Base-by-base conservation (phyloP, 2,888 invertebrate genomes). In the Agonopterix arenella region DNA sequence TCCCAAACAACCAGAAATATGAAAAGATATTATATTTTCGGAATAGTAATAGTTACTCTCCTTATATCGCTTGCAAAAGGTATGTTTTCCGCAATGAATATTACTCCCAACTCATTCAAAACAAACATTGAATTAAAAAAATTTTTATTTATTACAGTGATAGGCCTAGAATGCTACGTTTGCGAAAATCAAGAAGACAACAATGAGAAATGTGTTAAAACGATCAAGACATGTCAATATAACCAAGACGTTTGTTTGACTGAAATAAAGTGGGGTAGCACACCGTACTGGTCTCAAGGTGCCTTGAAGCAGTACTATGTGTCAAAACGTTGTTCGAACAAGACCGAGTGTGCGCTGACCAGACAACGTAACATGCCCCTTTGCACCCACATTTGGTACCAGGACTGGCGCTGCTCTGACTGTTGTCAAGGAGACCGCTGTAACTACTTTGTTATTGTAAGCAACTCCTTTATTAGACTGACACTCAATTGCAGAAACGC, bases 381-480 rank as follows among this genome's bases (percentile, higher is more conserved):
- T 52, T 98, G 97, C 68, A 95, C 96, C 1, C 93, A 96, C 67
- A 96, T 97, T 63, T 96, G 96, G 97, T 98, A 98, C 70, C 94
- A 97, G 71, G 98, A 98, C 82, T 98, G 98, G 98, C 93, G 94
- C 58, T 98, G 98, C 82, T 94, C 96, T 0, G 97, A 98, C 76
- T 98, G 98, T 80, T 98, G 98, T 73, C 95, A 95, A 70, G 98
- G 98, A 47, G 98, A 98, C 79, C 92, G 96, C 49, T 98, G 98
- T 82, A 98, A 98, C 80, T 98, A 96, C 76, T 98, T 93, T 78
- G 93, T 97, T 47, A 96, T 98, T 74, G 98, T 98, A 90, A 95
- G 96, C 93, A 66, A n/a, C 8, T 42, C 11, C 8, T 42, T 42
- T 11, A 8, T 42, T 11, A 13, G 13, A 13, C 42, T 11, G 8